phyloP scores from a whole-genome alignment of 2,113 vertebrate species.

The Mastomys natalensis region DNA sequence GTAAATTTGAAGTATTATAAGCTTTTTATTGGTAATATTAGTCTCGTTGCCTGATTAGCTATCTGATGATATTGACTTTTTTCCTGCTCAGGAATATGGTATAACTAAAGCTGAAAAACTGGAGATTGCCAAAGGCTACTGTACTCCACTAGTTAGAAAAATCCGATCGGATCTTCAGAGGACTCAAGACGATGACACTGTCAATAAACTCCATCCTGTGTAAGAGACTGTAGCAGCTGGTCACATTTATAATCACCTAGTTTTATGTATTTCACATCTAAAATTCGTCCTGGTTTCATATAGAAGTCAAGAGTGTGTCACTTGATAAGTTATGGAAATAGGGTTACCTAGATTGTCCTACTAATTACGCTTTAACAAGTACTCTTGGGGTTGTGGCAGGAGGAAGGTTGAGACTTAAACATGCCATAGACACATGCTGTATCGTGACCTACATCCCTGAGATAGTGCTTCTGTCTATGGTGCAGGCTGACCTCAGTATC shows the following conservation, averaged over 20 bases:
- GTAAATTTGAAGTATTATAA: slow-evolving; percentile 6
- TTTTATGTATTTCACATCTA: slow-evolving; percentile 15
- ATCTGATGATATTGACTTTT: background rate
- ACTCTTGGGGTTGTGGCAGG: background rate
- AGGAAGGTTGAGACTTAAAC: background rate
- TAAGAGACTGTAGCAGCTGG: slow-evolving; percentile 81
- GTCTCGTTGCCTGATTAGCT: background rate
- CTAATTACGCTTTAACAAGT: slow-evolving; percentile 2
- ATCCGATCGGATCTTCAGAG: slow-evolving; percentile 95
- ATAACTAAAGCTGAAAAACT: slow-evolving; percentile 93
- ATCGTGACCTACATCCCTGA: background rate
- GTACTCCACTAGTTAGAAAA: slow-evolving; percentile 93
- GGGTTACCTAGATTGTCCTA: background rate
- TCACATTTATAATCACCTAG: background rate
- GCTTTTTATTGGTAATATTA: background rate
- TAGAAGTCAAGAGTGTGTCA: slow-evolving; percentile 26
- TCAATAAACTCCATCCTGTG: slow-evolving; percentile 95
- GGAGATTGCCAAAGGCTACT: slow-evolving; percentile 95
- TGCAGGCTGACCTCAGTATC: background rate
- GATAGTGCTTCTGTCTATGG: background rate
- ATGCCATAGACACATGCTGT: background rate
- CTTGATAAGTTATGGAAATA: background rate
- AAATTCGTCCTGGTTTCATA: slow-evolving; percentile 13
- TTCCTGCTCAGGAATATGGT: slow-evolving; percentile 91
- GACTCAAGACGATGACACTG: slow-evolving; percentile 95